Percentiles rank a stretch among this genome's conserved stretches.
Conservation (phyloP, 23 tunicate genomes). For the Styela plicata region DNA sequence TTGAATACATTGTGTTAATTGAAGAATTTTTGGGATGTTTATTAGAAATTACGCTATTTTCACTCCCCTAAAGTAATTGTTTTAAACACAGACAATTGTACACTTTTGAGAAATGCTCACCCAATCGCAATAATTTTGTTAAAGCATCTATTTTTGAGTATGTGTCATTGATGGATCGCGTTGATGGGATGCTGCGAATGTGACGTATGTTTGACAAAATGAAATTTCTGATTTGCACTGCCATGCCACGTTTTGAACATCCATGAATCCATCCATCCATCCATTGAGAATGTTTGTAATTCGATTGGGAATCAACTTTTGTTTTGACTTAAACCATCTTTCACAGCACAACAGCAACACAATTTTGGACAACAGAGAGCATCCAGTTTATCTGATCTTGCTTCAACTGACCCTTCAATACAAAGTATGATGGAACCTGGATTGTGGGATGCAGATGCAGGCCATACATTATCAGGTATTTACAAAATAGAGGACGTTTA, state of each 20-base stretch:
- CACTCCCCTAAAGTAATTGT: too few relatives aligned
- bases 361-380: slow-evolving; percentile 38
- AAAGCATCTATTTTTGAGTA: not conserved
- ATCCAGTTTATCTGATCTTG: slow-evolving; percentile 76
- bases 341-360: not conserved
- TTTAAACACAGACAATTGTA: too few relatives aligned
- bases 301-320: not conserved
- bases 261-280: too few relatives aligned
- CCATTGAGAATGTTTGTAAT: not conserved
- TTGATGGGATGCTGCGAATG: too few relatives aligned
- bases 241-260: too few relatives aligned
- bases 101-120: too few relatives aligned
- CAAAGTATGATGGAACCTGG: slow-evolving; percentile 91
- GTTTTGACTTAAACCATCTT: not conserved
- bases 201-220: not conserved
- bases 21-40: too few relatives aligned
- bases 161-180: not conserved
- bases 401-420: slow-evolving; percentile 61
- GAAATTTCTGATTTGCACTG: not conserved
- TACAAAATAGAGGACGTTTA: not conserved
- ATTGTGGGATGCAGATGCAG: slow-evolving; percentile 17
- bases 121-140: too few relatives aligned
- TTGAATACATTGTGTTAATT: too few relatives aligned
- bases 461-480: slow-evolving; percentile 19
- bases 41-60: too few relatives aligned